Evolutionary conservation across 2,888 invertebrate genomes (phyloP), one percentile per base, ranked within the genome.

Genomic region (Amphipyra berbera): DNA sequence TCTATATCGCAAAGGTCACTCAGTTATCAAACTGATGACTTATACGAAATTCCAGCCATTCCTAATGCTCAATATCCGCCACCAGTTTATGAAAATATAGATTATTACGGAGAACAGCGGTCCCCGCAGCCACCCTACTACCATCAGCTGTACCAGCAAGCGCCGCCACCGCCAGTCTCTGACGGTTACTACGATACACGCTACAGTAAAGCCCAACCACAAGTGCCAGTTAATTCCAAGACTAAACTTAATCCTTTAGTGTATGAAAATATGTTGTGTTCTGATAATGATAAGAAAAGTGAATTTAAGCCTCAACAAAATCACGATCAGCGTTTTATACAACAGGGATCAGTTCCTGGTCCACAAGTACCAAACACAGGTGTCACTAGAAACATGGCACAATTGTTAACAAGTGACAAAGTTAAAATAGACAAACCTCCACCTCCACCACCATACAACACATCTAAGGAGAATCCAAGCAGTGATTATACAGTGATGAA

Each of bases 31-130:
- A 92, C 93, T 15, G 93, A 93, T 61, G 94, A 95, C 78, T 81
- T 95, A 61, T 94, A 93, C 68, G 95, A 91, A 82, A 95, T 94
- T 75, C 92, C 93, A 61, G 92, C 90, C 45, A 90, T 90, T 78
- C 91, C 94, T 13, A 90, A 87, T 73, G 73, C 86, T 57, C 91
- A 90, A 72, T 93, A 91, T 79, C 88, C 94, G 42, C 89, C 93
- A 47, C 90, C 94, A 44, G 96, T 98, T 30, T 98, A 98, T 86
- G 98, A 98, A 88, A 98, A 98, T 89, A 95, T 98, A 56, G 97
- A 97, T 76, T 97, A 97, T 86, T 97, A 97, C 92, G 95, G 96
- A 6, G 96, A 96, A 58, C 94, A 95, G 74, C 92, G 94, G 7
- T 90, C 95, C 9, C 93, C 95, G 35, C 95, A 95, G 85, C 95